Evolutionary conservation across 2,888 invertebrate species (phyloP).

Genomic region (Melolontha melolontha): DNA sequence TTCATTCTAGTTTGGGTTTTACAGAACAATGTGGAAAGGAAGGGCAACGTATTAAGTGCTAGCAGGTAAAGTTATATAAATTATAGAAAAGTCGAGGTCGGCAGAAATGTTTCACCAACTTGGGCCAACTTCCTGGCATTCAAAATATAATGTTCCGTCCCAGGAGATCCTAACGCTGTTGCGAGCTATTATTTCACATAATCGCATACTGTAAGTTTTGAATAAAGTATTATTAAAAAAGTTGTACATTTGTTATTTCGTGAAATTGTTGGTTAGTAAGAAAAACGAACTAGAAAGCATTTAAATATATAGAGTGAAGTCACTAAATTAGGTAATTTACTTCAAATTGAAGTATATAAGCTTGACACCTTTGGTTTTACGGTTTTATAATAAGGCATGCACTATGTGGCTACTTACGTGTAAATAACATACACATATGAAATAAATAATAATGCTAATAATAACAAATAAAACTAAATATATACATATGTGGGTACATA

Average conservation of each 20-base stretch:
- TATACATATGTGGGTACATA: no score
- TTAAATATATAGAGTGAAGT: no score
- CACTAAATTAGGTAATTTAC: no score
- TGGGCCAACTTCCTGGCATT: constrained; percentile 4
- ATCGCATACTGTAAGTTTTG: constrained; percentile 12
- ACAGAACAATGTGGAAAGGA: constrained; percentile 4
- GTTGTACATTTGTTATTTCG: constrained; percentile 12
- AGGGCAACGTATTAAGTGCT: constrained; percentile 13
- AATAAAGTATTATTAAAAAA: constrained; percentile 19
- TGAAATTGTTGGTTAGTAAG: neutral
- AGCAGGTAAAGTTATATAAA: constrained; percentile 24
- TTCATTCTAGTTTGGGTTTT: no score
- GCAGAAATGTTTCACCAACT: constrained; percentile 21
- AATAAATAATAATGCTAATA: no score
- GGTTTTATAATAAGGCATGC: no score
- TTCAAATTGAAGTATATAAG: no score
- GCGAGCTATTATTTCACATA: constrained; percentile 2
- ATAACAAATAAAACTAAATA: no score
- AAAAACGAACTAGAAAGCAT: no score
- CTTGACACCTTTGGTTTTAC: no score
- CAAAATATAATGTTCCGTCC: constrained; percentile 15
- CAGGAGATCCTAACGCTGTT: constrained; percentile 4
- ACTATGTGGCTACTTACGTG: no score
- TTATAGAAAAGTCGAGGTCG: constrained; percentile 23
- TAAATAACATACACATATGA: no score